These are phyloP conservation scores for Rana temporaria DNA, from an alignment of 2,113 vertebrate genomes.

Conservation along the genomic window DNA sequence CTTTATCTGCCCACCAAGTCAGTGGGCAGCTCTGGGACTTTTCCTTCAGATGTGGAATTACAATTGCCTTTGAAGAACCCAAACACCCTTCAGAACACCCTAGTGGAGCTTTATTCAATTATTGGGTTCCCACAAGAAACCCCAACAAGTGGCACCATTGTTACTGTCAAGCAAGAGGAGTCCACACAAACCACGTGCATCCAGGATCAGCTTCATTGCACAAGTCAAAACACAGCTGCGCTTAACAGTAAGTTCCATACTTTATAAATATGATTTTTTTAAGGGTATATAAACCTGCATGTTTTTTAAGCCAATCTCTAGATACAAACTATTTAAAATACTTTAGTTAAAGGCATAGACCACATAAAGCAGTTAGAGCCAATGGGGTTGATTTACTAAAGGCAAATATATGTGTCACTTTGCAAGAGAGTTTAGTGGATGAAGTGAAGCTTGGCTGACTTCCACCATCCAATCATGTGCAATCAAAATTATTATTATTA, in stretches of 20 bases:
- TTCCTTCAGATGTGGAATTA: not conserved
- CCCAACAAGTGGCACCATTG: not conserved
- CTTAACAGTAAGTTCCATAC: conserved; percentile 14
- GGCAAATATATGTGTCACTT: too few species aligned
- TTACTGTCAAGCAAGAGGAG: not conserved
- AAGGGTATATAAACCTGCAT: too few species aligned
- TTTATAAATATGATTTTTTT: too few species aligned
- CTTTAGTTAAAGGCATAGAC: too few species aligned
- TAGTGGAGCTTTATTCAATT: conserved; percentile 8
- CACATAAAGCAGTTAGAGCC: too few species aligned
- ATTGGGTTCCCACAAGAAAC: conserved; percentile 10
- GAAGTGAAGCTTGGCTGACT: too few species aligned
- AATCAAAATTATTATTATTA: too few species aligned
- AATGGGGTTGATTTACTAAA: too few species aligned
- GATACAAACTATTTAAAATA: too few species aligned
- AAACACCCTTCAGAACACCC: not conserved
- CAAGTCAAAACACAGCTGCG: not conserved
- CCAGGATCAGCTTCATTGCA: not conserved
- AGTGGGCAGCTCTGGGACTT: not conserved
- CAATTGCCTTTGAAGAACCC: not conserved
- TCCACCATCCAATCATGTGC: too few species aligned
- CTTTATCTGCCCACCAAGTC: not conserved
- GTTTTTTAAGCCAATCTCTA: too few species aligned
- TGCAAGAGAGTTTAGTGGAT: too few species aligned
- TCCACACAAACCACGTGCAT: not conserved